phyloP scores from a whole-genome alignment of 1,140 invertebrate species.

The Neuroterus valhalla region DNA sequence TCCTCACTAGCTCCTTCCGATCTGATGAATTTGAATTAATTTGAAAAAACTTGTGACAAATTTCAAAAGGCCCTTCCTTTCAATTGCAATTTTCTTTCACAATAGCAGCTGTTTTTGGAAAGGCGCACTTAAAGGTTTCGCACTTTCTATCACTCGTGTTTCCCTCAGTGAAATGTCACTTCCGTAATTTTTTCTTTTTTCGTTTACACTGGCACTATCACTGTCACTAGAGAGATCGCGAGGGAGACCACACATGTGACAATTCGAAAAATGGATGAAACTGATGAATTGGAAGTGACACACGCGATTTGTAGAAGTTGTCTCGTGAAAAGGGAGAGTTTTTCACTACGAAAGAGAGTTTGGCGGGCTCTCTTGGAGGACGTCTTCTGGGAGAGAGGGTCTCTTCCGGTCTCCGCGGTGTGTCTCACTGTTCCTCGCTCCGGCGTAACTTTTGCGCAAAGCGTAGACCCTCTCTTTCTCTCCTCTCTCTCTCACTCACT shows the following conservation, averaged over 20 bases:
- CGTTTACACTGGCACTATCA: too few relatives aligned
- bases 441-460: conserved; percentile 70
- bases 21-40: too few relatives aligned
- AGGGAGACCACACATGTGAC: too few relatives aligned
- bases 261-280: too few relatives aligned
- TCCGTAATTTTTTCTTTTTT: too few relatives aligned
- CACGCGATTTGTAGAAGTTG: background rate
- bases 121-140: conserved; percentile 4
- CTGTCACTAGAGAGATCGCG: too few relatives aligned
- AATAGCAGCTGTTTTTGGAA: conserved; percentile 18
- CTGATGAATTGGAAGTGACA: background rate
- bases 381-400: conserved; percentile 60
- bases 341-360: conserved; percentile 27
- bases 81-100: background rate
- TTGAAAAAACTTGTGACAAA: background rate
- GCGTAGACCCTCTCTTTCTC: conserved; percentile 47
- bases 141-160: conserved; percentile 35
- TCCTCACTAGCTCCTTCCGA: background rate
- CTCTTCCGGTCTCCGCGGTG: conserved; percentile 70
- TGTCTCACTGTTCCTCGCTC: conserved; percentile 64
- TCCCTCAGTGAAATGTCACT: too few relatives aligned
- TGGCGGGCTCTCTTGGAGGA: conserved; percentile 28
- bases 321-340: background rate
- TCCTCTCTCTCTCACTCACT: conserved; percentile 42
- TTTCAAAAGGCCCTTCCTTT: background rate